Conservation (phyloP, 1,140 invertebrate species). For the Pseudomyrmex sp. region DNA sequence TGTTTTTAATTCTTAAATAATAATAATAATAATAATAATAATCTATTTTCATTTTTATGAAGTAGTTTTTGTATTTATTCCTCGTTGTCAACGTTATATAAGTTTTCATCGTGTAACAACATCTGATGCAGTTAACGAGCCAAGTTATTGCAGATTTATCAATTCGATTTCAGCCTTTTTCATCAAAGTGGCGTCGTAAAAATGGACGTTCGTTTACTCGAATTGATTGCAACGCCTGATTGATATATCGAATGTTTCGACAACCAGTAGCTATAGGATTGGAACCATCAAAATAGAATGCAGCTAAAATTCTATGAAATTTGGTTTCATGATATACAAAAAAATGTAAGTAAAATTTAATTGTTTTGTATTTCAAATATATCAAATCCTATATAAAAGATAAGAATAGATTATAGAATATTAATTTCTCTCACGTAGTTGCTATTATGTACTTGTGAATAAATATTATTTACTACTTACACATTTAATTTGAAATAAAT, state of each 20-base stretch:
- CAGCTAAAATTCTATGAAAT: conserved; percentile 25
- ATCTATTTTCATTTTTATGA: too few species aligned
- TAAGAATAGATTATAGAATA: not conserved
- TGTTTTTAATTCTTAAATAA: too few species aligned
- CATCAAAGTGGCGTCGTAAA: not conserved
- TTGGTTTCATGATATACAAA: not conserved
- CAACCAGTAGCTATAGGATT: not conserved
- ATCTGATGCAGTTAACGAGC: conserved; percentile 9
- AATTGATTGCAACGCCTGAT: conserved; percentile 30
- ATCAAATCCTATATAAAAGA: not conserved
- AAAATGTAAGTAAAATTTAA: not conserved
- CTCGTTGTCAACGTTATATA: too few species aligned
- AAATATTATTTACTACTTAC: not conserved
- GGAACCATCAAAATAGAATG: not conserved
- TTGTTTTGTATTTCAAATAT: not conserved
- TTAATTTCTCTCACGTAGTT: not conserved
- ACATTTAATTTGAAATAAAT: not conserved
- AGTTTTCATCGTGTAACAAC: not conserved
- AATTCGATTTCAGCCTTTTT: conserved; percentile 2
- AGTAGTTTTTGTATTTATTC: too few species aligned
- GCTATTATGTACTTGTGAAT: not conserved
- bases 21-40: too few species aligned
- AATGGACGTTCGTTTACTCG: conserved; percentile 5
- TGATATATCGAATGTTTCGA: conserved; percentile 33
- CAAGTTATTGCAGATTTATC: conserved; percentile 18